Percentiles rank a stretch among this genome's conserved stretches.
phyloP scores from a whole-genome alignment of 2,113 vertebrate genomes.

The Peromyscus polionotus region DNA sequence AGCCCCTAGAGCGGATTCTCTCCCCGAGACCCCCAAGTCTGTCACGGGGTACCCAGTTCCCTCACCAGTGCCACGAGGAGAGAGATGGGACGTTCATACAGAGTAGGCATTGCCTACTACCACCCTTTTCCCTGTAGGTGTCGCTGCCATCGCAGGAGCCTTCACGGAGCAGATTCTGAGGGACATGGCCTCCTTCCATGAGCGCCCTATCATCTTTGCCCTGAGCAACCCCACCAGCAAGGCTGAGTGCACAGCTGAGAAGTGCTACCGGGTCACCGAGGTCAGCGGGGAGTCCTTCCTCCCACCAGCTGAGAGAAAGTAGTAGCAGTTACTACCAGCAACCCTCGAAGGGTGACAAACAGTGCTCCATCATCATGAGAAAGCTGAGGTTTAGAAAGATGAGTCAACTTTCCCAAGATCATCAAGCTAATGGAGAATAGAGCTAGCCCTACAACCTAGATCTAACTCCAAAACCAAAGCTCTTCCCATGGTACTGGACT shows the following conservation, averaged over 20 bases:
- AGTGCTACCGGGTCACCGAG: conserved; percentile 96
- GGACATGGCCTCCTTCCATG: conserved; percentile 95
- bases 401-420: not conserved
- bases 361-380: not conserved
- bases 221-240: conserved; percentile 99
- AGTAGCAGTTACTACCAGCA: conserved; percentile 25
- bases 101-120: conserved; percentile 40
- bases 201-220: conserved; percentile 96
- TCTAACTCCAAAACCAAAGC: not conserved
- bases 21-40: not conserved
- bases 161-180: conserved; percentile 96
- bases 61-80: not conserved
- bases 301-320: conserved; percentile 58
- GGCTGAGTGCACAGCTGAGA: conserved; percentile 97
- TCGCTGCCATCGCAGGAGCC: conserved; percentile 94
- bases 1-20: not conserved
- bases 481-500: not conserved
- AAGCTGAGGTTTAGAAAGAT: conserved; percentile 38
- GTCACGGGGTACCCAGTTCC: not conserved
- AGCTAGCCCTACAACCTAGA: not conserved
- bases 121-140: conserved; percentile 88
- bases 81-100: not conserved
- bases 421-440: not conserved
- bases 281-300: conserved; percentile 83
- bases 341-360: not conserved